A percentile compares a stretch with the other conserved stretches of the same genome.
These are phyloP conservation scores for Caenorhabditis brenneri DNA, from an alignment of 1,140 invertebrate species.

Conservation along the genomic window DNA sequence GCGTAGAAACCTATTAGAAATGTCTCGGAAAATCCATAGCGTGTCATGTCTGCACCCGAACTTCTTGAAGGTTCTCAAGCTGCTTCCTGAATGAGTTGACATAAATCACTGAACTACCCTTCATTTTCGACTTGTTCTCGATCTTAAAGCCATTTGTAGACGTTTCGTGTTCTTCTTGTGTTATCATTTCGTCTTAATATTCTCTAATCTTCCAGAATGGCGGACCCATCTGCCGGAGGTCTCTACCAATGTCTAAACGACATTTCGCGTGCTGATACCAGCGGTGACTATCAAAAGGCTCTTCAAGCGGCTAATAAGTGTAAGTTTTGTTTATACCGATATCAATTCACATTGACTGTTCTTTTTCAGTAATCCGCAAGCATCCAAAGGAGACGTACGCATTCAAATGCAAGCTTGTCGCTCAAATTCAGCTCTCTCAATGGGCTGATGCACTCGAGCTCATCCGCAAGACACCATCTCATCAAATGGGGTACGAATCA, in stretches of 20 bases:
- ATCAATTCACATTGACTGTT: not conserved
- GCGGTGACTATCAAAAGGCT: constrained; percentile 45
- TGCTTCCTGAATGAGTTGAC: no score
- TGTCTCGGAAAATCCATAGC: no score
- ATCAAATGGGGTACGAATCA: constrained; percentile 44
- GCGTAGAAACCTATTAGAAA: no score
- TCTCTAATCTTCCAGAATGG: constrained; percentile 8
- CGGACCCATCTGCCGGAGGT: constrained; percentile 34
- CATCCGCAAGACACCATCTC: constrained; percentile 19
- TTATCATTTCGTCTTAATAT: not conserved
- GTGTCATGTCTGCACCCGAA: no score
- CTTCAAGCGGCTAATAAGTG: constrained; percentile 48
- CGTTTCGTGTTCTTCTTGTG: no score
- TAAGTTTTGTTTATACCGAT: not conserved
- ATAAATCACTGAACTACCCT: no score
- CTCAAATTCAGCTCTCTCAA: constrained; percentile 45
- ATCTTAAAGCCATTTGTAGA: no score
- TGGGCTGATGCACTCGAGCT: constrained; percentile 46
- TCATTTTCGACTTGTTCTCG: no score
- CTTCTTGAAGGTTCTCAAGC: no score
- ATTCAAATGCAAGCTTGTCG: constrained; percentile 49
- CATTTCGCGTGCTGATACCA: constrained; percentile 33
- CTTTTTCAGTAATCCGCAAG: constrained; percentile 49
- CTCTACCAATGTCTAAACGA: constrained; percentile 50
- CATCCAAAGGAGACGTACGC: constrained; percentile 44